phyloP scores from a whole-genome alignment of 1,140 invertebrate genomes.

The Apocrypta bakeri region DNA sequence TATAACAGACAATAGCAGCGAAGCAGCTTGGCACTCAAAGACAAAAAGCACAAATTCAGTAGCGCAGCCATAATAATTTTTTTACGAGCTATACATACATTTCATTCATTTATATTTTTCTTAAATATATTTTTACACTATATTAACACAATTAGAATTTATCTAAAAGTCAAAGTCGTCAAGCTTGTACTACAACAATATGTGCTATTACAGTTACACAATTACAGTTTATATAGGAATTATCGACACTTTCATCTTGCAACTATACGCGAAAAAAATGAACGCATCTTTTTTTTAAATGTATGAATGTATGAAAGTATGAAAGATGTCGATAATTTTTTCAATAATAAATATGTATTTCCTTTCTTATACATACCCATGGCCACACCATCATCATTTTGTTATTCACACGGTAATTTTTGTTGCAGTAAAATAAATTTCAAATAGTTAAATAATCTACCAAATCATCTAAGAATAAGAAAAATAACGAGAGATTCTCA shows the following conservation, averaged over 20 bases:
- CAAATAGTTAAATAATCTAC: constrained; percentile 25
- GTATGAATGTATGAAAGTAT: neutral
- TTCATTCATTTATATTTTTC: constrained; percentile 19
- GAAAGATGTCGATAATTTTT: constrained; percentile 13
- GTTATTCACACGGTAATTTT: constrained; percentile 70
- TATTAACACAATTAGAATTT: neutral
- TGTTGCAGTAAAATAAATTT: neutral
- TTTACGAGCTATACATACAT: neutral
- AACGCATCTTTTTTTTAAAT: too few species aligned
- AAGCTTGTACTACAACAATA: neutral
- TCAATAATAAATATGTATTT: constrained; percentile 3
- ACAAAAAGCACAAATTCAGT: constrained; percentile 42
- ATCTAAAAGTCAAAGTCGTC: neutral
- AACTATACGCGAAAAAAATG: neutral
- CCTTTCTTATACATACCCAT: constrained; percentile 69
- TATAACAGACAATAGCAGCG: constrained; percentile 21
- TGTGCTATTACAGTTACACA: neutral
- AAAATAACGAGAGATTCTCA: neutral
- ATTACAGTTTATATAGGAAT: neutral
- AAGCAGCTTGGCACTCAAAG: constrained; percentile 45
- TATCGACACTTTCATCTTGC: neutral
- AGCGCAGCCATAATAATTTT: constrained; percentile 30
- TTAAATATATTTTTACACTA: neutral
- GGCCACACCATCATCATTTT: constrained; percentile 75
- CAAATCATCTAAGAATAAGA: constrained; percentile 1